Evolutionary conservation across 2,888 invertebrate species (phyloP).

Genomic region (Agonopterix subpropinquella): DNA sequence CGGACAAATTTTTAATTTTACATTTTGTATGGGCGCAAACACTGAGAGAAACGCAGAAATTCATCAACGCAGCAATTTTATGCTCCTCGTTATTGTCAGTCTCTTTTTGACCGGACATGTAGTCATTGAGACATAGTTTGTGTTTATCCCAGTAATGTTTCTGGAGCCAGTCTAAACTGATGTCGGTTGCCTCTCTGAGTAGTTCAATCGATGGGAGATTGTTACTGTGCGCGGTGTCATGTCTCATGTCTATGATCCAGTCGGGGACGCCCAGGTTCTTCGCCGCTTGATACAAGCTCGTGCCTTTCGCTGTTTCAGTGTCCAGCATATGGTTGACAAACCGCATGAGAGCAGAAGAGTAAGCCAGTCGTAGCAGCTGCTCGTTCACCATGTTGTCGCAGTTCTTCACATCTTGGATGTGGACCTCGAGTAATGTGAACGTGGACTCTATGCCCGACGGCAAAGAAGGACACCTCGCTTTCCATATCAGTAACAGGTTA

Average conservation of each 20-base stretch:
- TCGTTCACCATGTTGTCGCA: constrained; percentile 33
- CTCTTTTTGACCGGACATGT: constrained; percentile 35
- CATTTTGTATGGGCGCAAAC: constrained; percentile 50
- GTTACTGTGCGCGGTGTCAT: constrained; percentile 85
- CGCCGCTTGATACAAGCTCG: constrained; percentile 75
- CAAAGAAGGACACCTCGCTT: constrained; percentile 70
- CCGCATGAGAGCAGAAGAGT: constrained; percentile 79
- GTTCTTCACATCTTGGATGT: constrained; percentile 44
- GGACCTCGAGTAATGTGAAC: constrained; percentile 70
- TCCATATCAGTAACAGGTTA: constrained; percentile 72
- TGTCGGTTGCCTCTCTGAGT: constrained; percentile 77
- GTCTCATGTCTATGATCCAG: constrained; percentile 87
- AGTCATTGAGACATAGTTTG: constrained; percentile 63
- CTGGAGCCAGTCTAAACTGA: constrained; percentile 82
- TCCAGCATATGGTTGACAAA: constrained; percentile 80
- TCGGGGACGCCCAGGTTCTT: constrained; percentile 81
- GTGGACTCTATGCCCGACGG: constrained; percentile 79
- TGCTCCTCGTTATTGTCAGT: constrained; percentile 29
- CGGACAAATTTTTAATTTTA: constrained; percentile 49
- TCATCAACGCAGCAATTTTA: constrained; percentile 44
- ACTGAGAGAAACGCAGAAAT: constrained; percentile 54
- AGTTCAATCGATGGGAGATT: constrained; percentile 78
- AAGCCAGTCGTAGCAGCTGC: constrained; percentile 73
- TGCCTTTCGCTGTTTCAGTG: constrained; percentile 66
- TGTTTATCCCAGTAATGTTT: constrained; percentile 80